phyloP scores from a whole-genome alignment of 2,797 vertebrate species.

The Chromobotia macracanthus region DNA sequence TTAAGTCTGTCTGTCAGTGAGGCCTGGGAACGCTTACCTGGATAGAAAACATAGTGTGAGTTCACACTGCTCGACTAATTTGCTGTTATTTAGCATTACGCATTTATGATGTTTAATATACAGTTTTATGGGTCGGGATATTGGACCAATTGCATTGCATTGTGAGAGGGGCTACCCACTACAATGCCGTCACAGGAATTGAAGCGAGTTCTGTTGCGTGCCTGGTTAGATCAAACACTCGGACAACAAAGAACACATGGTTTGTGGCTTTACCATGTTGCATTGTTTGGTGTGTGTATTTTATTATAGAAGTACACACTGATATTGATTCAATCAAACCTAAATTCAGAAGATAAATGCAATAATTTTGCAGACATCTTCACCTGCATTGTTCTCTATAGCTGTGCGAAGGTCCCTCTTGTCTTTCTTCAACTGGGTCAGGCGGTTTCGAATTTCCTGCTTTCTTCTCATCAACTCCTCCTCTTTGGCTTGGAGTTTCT shows the following conservation, averaged over 20 bases:
- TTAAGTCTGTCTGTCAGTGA: slow-evolving; percentile 88
- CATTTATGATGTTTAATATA: neutral
- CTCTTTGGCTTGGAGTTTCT: slow-evolving; percentile 86
- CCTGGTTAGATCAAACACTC: neutral
- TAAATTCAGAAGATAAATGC: too few relatives aligned
- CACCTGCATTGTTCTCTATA: slow-evolving; percentile 87
- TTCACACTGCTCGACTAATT: too few relatives aligned
- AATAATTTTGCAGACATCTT: slow-evolving; percentile 11
- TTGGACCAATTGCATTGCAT: neutral
- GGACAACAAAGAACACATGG: too few relatives aligned
- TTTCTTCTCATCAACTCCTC: slow-evolving; percentile 89
- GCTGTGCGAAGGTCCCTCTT: slow-evolving; percentile 85
- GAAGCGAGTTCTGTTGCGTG: neutral
- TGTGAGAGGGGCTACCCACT: neutral
- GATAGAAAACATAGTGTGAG: neutral
- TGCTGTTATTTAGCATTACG: neutral
- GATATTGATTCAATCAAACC: too few relatives aligned
- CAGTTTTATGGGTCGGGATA: neutral
- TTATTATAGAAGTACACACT: too few relatives aligned
- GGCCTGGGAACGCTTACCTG: slow-evolving; percentile 85
- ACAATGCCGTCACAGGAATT: too few relatives aligned
- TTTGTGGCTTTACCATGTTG: too few relatives aligned
- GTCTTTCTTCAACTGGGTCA: slow-evolving; percentile 92
- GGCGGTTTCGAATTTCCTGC: slow-evolving; percentile 84
- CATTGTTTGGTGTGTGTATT: too few relatives aligned